Conservation (phyloP, 1,140 invertebrate genomes). For the Drosophila sturtevanti region DNA sequence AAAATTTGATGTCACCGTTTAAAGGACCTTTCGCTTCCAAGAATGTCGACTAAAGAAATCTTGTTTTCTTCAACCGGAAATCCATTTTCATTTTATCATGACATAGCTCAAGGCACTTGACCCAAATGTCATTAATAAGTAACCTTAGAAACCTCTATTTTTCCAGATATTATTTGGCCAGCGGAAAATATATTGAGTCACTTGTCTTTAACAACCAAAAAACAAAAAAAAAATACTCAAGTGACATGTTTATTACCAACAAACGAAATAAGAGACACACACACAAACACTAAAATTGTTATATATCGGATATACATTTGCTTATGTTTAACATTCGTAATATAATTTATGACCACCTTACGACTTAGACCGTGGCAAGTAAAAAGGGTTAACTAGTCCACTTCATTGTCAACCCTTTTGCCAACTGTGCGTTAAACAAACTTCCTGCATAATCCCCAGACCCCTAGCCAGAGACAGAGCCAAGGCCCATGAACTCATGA, state of each 20-base stretch:
- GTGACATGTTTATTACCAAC: conserved; percentile 16
- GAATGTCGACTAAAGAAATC: background rate
- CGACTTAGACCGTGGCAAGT: conserved; percentile 18
- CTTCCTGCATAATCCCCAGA: conserved; percentile 43
- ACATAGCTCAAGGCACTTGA: conserved; percentile 25
- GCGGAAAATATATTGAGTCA: conserved; percentile 7
- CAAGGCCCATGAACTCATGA: conserved; percentile 20
- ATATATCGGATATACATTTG: conserved; percentile 11
- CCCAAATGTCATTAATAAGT: conserved; percentile 37
- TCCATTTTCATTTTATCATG: background rate
- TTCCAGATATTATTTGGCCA: conserved; percentile 12
- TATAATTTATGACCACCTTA: conserved; percentile 43
- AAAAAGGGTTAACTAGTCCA: conserved; percentile 54
- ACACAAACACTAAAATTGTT: background rate
- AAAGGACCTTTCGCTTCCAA: background rate
- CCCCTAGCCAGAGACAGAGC: background rate
- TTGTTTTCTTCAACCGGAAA: background rate
- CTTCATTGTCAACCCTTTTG: conserved; percentile 27
- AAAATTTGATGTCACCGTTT: background rate
- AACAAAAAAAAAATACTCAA: background rate
- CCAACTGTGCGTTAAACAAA: conserved; percentile 65
- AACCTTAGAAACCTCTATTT: conserved; percentile 22
- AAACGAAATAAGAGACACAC: background rate
- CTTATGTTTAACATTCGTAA: conserved; percentile 8
- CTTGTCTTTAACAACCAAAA: conserved; percentile 23